Evolutionary conservation across 2,797 vertebrate genomes (phyloP), one percentile per base, ranked within the genome.

Genomic region (Mus spretus): DNA sequence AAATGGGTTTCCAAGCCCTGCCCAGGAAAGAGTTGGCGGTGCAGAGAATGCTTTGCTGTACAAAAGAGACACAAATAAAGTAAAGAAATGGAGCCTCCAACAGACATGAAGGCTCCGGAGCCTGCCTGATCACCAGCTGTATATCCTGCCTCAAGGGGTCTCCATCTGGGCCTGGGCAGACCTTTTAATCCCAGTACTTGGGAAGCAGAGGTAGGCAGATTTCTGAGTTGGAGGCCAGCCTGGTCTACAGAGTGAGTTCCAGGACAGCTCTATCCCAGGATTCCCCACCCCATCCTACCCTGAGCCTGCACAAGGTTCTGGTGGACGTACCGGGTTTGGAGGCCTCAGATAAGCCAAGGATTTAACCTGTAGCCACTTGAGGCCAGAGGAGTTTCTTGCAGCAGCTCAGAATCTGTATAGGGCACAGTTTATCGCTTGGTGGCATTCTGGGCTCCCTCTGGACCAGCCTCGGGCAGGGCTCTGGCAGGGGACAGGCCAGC

Each of bases 21-120:
- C 90, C 95, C 92, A 94, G 94, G 92, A 97, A 96, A 79, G 89
- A 95, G 92, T 34, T 93, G 90, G 94, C 86, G 87, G 94, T 12
- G 1, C 81, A 80, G 75, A 70, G 57, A 96, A 95, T 82, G 77
- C 93, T 93, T 92, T 93, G 61, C 63, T 90, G 65, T 85, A 44
- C 90, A 94, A 97, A 97, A 28, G 87, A 75, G 50, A 59, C 28
- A 75, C 14, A 77, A 93, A 50, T 53, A 86, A 90, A 75, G 3
- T 78, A 47, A 65, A 65, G 17, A 50, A 84, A 8, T 13, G 0
- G 75, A 82, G 31, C 59, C 80, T 83, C 12, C 53, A 63, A 13
- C 0, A 34, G 83, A 34, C 0, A 0, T 13, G 0, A 20, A 61
- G 40, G 57, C 44, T 59, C 65, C 3, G 7, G 53, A 85, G 81